These are phyloP conservation scores for Clavelina lepadiformis DNA, from an alignment of 23 tunicate genomes.

Conservation along the genomic window DNA sequence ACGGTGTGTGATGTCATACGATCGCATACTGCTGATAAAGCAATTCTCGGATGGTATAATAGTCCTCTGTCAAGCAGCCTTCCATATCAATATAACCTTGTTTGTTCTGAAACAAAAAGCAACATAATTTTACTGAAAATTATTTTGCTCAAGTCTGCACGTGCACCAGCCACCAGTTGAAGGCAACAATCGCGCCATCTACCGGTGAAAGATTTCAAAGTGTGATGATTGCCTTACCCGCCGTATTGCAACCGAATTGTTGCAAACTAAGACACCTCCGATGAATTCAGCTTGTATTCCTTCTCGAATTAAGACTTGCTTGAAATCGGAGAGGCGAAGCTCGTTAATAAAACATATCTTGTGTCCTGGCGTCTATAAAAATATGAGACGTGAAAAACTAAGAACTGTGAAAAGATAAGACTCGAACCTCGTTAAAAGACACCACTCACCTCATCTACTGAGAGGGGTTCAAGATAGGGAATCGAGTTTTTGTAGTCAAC, in stretches of 20 bases:
- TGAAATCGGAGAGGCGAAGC: constrained; percentile 79
- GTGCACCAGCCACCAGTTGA: not conserved
- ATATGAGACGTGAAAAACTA: not conserved
- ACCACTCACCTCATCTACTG: constrained; percentile 28
- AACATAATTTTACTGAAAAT: not conserved
- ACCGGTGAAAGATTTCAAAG: no score
- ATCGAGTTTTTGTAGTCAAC: constrained; percentile 31
- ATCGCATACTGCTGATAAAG: constrained; percentile 86
- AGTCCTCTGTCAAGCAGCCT: constrained; percentile 90
- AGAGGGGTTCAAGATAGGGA: constrained; percentile 52
- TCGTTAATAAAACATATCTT: constrained; percentile 72
- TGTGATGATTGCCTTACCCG: constrained; percentile 45
- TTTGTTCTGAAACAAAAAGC: constrained; percentile 36
- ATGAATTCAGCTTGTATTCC: constrained; percentile 91
- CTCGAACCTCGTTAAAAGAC: not conserved
- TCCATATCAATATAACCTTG: constrained; percentile 88
- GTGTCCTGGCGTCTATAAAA: constrained; percentile 53
- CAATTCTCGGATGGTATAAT: constrained; percentile 67
- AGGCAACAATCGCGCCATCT: not conserved
- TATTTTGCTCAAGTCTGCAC: no score
- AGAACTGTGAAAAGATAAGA: not conserved
- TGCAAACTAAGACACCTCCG: constrained; percentile 92
- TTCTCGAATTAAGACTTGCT: constrained; percentile 60
- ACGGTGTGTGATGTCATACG: constrained; percentile 40
- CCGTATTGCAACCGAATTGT: constrained; percentile 71